phyloP scores from a whole-genome alignment of 2,113 vertebrate species.

The Beaufortia kweichowensis region DNA sequence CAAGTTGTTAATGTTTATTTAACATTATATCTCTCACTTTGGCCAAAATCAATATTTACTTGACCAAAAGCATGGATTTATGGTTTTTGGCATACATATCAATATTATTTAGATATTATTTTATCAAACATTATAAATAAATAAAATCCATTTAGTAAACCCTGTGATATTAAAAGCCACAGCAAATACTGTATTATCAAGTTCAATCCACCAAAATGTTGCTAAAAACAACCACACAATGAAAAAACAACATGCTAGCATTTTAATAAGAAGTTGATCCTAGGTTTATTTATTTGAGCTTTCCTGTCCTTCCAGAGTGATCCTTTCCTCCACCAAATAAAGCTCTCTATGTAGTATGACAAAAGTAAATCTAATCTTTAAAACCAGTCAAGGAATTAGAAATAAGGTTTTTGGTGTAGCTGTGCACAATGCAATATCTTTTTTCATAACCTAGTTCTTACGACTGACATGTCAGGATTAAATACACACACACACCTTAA shows the following conservation, averaged over 20 bases:
- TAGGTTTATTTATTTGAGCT: background rate
- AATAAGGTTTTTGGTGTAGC: constrained; percentile 6
- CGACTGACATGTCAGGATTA: too few species aligned
- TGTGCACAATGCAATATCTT: background rate
- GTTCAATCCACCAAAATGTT: background rate
- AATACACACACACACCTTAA: too few species aligned
- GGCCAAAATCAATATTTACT: background rate
- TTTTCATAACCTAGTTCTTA: too few species aligned
- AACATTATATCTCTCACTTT: too few species aligned
- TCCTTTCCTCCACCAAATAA: background rate
- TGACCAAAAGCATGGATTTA: background rate
- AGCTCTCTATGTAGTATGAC: background rate
- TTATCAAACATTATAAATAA: too few species aligned
- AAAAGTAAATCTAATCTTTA: background rate
- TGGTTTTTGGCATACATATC: background rate
- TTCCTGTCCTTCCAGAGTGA: too few species aligned
- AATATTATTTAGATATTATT: too few species aligned
- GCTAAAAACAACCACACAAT: constrained; percentile 3
- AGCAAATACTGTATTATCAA: too few species aligned
- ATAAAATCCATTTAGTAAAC: background rate
- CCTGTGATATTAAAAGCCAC: background rate
- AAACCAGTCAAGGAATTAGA: background rate
- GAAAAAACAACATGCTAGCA: background rate
- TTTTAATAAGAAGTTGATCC: background rate
- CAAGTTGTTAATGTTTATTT: too few species aligned